Percentiles rank a stretch among this genome's conserved stretches.
Evolutionary conservation across 2,888 invertebrate genomes (phyloP).

Genomic region (Sesia bembeciformis): DNA sequence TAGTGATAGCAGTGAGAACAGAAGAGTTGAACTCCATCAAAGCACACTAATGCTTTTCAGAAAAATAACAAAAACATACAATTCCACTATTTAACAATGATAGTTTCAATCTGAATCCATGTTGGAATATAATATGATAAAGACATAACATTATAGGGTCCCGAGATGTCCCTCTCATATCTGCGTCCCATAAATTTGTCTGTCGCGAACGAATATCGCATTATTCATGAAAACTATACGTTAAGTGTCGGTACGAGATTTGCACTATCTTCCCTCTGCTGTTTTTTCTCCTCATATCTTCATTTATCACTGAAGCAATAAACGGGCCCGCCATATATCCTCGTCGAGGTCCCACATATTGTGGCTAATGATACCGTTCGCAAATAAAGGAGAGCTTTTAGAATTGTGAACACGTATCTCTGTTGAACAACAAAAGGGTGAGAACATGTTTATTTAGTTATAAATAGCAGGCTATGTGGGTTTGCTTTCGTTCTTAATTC

Average conservation of each 20-base stretch:
- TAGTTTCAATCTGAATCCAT: too few species aligned
- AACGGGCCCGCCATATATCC: background rate
- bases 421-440: background rate
- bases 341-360: background rate
- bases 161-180: too few species aligned
- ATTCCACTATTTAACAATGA: too few species aligned
- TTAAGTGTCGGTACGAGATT: background rate
- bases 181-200: background rate
- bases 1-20: too few species aligned
- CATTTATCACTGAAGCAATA: constrained; percentile 2
- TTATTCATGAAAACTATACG: background rate
- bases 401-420: constrained; percentile 1
- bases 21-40: too few species aligned
- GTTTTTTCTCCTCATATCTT: background rate
- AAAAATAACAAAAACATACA: too few species aligned
- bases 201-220: background rate
- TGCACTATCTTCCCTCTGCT: background rate
- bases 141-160: too few species aligned
- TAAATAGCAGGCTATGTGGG: background rate
- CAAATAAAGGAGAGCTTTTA: background rate
- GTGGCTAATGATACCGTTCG: background rate
- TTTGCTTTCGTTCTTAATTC: background rate
- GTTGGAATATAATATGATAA: too few species aligned
- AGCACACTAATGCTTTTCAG: too few species aligned
- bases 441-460: background rate